Percentiles rank a stretch among this genome's conserved stretches.
These are phyloP conservation scores for Linnaemya vulpina DNA, from an alignment of 2,888 invertebrate genomes.

Conservation along the genomic window DNA sequence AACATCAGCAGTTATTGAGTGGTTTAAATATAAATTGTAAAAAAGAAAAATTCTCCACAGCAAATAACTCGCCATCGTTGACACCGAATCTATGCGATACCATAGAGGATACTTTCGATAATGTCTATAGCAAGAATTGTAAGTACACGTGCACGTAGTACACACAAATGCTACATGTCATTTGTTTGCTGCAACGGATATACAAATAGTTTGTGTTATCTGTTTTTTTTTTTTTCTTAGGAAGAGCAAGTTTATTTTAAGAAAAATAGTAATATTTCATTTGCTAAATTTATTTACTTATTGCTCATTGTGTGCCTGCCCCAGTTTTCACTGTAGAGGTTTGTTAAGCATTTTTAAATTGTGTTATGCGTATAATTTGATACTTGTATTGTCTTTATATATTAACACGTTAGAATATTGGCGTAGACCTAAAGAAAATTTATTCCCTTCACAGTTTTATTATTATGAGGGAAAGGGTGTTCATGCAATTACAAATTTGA, in stretches of 20 bases:
- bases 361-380: no score
- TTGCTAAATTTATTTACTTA: neutral
- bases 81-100: slow-evolving; percentile 80
- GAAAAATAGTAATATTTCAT: no score
- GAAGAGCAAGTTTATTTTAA: slow-evolving; percentile 40
- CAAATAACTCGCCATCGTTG: slow-evolving; percentile 69
- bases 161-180: neutral
- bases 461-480: no score
- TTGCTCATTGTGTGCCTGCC: no score
- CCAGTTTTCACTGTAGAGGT: no score
- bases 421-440: no score
- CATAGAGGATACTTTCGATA: slow-evolving; percentile 82
- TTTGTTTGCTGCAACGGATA: slow-evolving; percentile 2
- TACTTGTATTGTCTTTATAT: no score
- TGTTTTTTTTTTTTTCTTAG: neutral
- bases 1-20: slow-evolving; percentile 75
- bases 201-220: slow-evolving; percentile 4
- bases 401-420: no score
- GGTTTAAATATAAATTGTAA: slow-evolving; percentile 80
- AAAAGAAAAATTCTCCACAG: slow-evolving; percentile 79
- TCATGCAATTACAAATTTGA: no score
- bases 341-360: no score
- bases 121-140: slow-evolving; percentile 82
- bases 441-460: no score
- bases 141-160: slow-evolving; percentile 74